Conservation (phyloP, 2,888 invertebrate genomes). For the Spodoptera exigua region DNA sequence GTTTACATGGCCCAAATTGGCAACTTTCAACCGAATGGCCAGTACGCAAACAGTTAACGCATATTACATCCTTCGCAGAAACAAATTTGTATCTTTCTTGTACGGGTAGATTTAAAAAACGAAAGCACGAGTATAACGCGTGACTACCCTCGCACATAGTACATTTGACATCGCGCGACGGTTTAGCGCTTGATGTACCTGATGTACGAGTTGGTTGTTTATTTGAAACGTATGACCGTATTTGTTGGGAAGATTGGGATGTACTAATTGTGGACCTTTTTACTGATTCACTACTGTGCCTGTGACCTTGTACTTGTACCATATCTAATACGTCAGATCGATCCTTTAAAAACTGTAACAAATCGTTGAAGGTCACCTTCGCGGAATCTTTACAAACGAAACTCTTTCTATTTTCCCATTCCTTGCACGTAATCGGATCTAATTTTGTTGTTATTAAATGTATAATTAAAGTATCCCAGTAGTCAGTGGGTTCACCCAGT, state of each 20-base stretch:
- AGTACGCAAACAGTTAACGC: background rate
- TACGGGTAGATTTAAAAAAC: constrained; percentile 7
- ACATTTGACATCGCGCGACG: background rate
- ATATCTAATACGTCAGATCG: constrained; percentile 3
- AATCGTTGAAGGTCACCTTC: constrained; percentile 9
- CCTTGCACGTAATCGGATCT: background rate
- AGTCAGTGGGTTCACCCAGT: background rate
- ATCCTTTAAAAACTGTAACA: constrained; percentile 14
- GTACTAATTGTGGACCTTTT: constrained; percentile 4
- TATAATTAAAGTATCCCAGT: background rate
- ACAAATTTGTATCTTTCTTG: constrained; percentile 9
- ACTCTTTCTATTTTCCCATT: constrained; percentile 9
- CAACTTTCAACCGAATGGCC: background rate
- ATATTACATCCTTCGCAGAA: background rate
- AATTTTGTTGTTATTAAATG: background rate
- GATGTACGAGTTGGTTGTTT: constrained; percentile 1
- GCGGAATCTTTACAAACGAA: background rate
- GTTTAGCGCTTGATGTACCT: background rate
- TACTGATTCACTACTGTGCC: background rate
- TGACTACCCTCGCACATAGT: constrained; percentile 8
- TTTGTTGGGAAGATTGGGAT: background rate
- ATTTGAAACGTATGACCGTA: background rate
- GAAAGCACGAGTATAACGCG: constrained; percentile 1
- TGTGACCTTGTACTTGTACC: constrained; percentile 7
- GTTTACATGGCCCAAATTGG: background rate